Conservation (phyloP, 2,797 vertebrate genomes). For the Hyperoplus immaculatus region DNA sequence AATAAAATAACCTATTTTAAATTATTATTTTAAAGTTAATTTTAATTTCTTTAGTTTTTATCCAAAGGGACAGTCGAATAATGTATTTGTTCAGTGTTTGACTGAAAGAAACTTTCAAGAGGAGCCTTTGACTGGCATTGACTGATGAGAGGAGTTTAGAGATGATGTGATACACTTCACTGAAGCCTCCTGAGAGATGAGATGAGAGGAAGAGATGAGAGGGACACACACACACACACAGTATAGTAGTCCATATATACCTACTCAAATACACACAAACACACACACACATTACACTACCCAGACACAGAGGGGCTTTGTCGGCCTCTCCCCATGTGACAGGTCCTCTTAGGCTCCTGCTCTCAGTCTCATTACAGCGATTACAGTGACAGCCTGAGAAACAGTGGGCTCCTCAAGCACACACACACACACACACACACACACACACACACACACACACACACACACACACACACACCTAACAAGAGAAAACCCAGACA, state of each 20-base stretch:
- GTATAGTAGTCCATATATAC: neutral
- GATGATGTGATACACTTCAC: constrained; percentile 14
- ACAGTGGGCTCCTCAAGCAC: constrained; percentile 3
- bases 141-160: constrained; percentile 11
- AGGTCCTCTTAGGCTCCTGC: constrained; percentile 49
- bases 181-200: constrained; percentile 20
- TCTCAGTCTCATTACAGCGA: constrained; percentile 77
- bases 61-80: neutral
- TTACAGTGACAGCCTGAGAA: constrained; percentile 70
- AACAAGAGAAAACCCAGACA: constrained; percentile 1
- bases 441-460: neutral
- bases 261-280: constrained; percentile 25
- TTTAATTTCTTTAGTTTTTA: neutral
- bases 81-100: neutral
- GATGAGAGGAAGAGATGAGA: neutral
- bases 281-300: constrained; percentile 31
- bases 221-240: neutral
- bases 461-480: neutral
- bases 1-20: too few relatives aligned
- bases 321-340: constrained; percentile 64
- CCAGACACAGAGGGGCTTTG: constrained; percentile 50
- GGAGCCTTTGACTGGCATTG: neutral
- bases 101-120: neutral
- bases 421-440: neutral
- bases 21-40: too few relatives aligned